Percentiles rank a stretch among this genome's conserved stretches.
Conservation (phyloP, 64 coral and sea anemone species). For the Montipora cactus region DNA sequence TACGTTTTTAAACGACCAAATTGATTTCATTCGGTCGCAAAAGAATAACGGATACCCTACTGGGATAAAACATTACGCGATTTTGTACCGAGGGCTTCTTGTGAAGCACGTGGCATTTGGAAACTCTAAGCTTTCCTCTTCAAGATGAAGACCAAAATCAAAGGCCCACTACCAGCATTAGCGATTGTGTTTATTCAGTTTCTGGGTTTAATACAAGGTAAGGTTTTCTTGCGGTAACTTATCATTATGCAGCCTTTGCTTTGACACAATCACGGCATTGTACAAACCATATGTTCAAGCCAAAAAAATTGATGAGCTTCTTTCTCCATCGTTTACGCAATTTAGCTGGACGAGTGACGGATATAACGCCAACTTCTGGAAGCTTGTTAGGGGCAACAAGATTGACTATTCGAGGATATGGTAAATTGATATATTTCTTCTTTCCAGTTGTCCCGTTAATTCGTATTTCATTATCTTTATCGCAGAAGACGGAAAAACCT, state of each 20-base stretch:
- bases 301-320: background rate
- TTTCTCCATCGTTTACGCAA: background rate
- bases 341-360: constrained; percentile 54
- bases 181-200: background rate
- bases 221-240: background rate
- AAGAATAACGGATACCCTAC: background rate
- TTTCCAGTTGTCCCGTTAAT: background rate
- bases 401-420: constrained; percentile 59
- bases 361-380: constrained; percentile 42
- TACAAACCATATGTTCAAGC: no score
- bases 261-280: no score
- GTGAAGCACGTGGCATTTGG: background rate
- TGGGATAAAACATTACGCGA: background rate
- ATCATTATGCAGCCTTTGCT: no score
- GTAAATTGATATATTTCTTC: background rate
- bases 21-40: background rate
- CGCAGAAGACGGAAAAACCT: no score
- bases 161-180: background rate
- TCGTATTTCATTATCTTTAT: no score
- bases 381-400: constrained; percentile 65
- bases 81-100: background rate
- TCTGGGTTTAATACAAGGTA: constrained; percentile 10
- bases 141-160: constrained; percentile 6
- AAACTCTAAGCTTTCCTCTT: background rate
- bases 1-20: background rate